Evolutionary conservation across 2,888 invertebrate genomes (phyloP).

Genomic region (Tinea trinotella): DNA sequence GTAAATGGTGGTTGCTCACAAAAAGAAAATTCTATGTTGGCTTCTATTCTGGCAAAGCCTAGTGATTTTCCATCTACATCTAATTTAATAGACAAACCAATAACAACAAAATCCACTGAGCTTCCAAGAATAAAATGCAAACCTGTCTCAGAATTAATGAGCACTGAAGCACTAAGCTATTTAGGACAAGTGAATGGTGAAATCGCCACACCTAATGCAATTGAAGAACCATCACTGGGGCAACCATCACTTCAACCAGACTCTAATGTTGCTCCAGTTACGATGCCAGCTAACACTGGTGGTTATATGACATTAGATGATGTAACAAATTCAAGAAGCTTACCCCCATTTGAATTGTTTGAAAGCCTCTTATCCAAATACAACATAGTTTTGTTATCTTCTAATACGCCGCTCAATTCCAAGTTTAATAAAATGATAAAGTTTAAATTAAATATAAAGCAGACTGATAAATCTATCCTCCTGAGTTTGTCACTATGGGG

Average conservation of each 20-base stretch:
- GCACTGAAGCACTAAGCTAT: slow-evolving; percentile 24
- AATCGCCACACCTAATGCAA: too few relatives aligned
- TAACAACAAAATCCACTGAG: background rate
- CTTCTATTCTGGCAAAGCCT: too few relatives aligned
- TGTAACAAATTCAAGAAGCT: slow-evolving; percentile 35
- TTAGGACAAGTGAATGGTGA: too few relatives aligned
- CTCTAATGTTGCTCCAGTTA: too few relatives aligned
- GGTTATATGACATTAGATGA: background rate
- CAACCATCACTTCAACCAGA: too few relatives aligned
- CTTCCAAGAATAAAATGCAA: slow-evolving; percentile 56
- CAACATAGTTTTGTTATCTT: slow-evolving; percentile 36
- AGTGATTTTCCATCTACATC: too few relatives aligned
- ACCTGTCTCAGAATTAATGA: slow-evolving; percentile 50
- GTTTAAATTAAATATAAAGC: slow-evolving; percentile 47
- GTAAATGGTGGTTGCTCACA: too few relatives aligned
- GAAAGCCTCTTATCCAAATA: slow-evolving; percentile 40
- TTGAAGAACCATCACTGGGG: too few relatives aligned
- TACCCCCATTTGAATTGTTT: slow-evolving; percentile 52
- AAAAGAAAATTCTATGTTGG: too few relatives aligned
- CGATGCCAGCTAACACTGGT: background rate
- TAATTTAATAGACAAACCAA: background rate
- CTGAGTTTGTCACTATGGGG: slow-evolving; percentile 37
- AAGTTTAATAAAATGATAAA: slow-evolving; percentile 40
- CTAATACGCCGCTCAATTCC: slow-evolving; percentile 25
- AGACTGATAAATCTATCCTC: slow-evolving; percentile 35